These are phyloP conservation scores for Pagetopsis macropterus DNA, from an alignment of 2,797 vertebrate genomes.

Conservation along the genomic window DNA sequence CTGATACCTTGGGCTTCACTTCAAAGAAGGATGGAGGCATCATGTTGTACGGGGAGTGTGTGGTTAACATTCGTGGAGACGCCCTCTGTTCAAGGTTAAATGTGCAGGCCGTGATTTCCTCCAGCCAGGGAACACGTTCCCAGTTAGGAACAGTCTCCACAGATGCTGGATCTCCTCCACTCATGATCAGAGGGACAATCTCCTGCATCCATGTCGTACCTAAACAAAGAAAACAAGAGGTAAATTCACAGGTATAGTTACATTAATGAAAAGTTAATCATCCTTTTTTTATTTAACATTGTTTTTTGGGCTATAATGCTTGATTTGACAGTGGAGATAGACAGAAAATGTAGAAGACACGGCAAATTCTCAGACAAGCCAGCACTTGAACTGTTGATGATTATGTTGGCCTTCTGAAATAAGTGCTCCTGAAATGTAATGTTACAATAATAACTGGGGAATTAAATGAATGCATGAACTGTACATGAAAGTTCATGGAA, in stretches of 20 bases:
- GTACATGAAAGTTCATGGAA: too few relatives aligned
- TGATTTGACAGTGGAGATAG: too few relatives aligned
- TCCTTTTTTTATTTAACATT: not conserved
- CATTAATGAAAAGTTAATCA: not conserved
- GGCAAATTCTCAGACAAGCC: too few relatives aligned
- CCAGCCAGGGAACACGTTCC: slow-evolving; percentile 82
- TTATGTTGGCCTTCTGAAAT: too few relatives aligned
- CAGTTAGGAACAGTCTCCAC: slow-evolving; percentile 77
- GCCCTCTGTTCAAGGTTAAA: slow-evolving; percentile 74
- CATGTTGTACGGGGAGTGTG: slow-evolving; percentile 75
- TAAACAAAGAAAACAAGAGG: slow-evolving; percentile 32
- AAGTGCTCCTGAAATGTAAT: too few relatives aligned
- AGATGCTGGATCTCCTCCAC: slow-evolving; percentile 71
- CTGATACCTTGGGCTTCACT: slow-evolving; percentile 71
- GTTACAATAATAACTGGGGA: too few relatives aligned
- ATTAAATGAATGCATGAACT: too few relatives aligned
- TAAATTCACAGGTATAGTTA: not conserved
- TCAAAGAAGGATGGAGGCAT: slow-evolving; percentile 78
- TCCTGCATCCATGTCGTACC: slow-evolving; percentile 85
- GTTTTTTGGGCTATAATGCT: too few relatives aligned
- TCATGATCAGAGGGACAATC: slow-evolving; percentile 78
- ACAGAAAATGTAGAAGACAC: too few relatives aligned
- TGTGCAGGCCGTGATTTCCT: slow-evolving; percentile 26
- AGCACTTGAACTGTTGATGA: too few relatives aligned
- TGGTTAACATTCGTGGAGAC: slow-evolving; percentile 74